Evolutionary conservation across 2,113 vertebrate genomes (phyloP).

Genomic region (Hippocampus guttulatus): DNA sequence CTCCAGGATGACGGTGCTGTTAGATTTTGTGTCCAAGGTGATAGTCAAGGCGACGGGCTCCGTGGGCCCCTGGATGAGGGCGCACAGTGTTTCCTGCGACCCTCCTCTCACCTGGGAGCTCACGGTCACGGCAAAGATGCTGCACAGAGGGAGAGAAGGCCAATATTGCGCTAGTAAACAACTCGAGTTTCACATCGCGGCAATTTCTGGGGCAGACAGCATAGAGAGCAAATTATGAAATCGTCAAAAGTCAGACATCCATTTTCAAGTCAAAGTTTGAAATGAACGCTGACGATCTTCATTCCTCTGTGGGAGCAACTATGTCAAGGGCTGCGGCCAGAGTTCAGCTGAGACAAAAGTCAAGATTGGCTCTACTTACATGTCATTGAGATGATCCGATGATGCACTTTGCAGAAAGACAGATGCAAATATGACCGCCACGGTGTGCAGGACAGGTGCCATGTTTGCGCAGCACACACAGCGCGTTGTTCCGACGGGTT

Average conservation of each 20-base stretch:
- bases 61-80: slow-evolving; percentile 37
- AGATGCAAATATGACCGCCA: slow-evolving; percentile 15
- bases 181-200: background rate
- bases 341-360: background rate
- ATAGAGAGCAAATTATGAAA: too few species aligned
- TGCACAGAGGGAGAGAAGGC: slow-evolving; percentile 31
- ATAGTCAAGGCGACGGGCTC: slow-evolving; percentile 32
- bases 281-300: too few species aligned
- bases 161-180: background rate
- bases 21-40: slow-evolving; percentile 14
- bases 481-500: background rate
- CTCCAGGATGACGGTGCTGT: slow-evolving; percentile 27
- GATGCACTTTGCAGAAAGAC: slow-evolving; percentile 28
- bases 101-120: slow-evolving; percentile 62
- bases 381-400: slow-evolving; percentile 33
- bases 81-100: slow-evolving; percentile 61
- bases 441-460: slow-evolving; percentile 29
- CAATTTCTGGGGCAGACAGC: background rate
- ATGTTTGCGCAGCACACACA: slow-evolving; percentile 31
- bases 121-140: slow-evolving; percentile 61
- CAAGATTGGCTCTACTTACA: slow-evolving; percentile 38
- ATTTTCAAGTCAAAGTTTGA: too few species aligned
- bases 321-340: too few species aligned
- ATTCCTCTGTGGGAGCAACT: too few species aligned
- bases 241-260: too few species aligned